Conservation (phyloP, 2,888 invertebrate species). For the Eumerus sabulonum region DNA sequence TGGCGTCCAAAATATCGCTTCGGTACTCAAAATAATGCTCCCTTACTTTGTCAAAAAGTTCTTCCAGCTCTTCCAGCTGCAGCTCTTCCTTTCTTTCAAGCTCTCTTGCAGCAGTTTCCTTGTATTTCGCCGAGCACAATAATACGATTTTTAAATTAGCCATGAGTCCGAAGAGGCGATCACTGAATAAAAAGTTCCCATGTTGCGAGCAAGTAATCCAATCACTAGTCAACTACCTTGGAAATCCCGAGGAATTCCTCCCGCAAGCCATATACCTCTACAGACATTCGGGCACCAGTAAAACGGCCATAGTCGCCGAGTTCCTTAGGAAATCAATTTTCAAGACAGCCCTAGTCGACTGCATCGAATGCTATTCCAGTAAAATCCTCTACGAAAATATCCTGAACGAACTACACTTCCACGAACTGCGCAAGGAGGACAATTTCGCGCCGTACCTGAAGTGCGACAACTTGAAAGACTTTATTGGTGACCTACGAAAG, state of each 20-base stretch:
- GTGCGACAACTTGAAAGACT: slow-evolving; percentile 86
- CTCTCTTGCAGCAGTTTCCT: no score
- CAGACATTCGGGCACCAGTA: slow-evolving; percentile 92
- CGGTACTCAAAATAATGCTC: no score
- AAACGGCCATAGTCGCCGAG: slow-evolving; percentile 84
- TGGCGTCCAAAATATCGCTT: no score
- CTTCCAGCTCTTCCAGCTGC: no score
- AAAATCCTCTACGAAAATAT: slow-evolving; percentile 89
- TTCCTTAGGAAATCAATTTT: slow-evolving; percentile 81
- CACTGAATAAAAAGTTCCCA: slow-evolving; percentile 72
- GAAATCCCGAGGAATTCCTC: slow-evolving; percentile 82
- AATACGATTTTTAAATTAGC: neutral
- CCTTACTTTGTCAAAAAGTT: no score
- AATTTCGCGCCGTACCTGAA: slow-evolving; percentile 79
- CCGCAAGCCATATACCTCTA: slow-evolving; percentile 87
- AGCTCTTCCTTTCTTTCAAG: no score
- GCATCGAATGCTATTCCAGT: slow-evolving; percentile 89
- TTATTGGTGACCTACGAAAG: slow-evolving; percentile 80
- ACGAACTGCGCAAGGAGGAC: slow-evolving; percentile 76
- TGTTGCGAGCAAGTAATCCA: slow-evolving; percentile 74
- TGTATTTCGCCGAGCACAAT: no score
- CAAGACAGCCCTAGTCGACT: slow-evolving; percentile 85
- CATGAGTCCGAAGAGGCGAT: slow-evolving; percentile 34
- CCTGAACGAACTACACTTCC: slow-evolving; percentile 81
- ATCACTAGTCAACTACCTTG: slow-evolving; percentile 72